Conservation (phyloP, 2,113 vertebrate species). For the Entelurus aequoreus region DNA sequence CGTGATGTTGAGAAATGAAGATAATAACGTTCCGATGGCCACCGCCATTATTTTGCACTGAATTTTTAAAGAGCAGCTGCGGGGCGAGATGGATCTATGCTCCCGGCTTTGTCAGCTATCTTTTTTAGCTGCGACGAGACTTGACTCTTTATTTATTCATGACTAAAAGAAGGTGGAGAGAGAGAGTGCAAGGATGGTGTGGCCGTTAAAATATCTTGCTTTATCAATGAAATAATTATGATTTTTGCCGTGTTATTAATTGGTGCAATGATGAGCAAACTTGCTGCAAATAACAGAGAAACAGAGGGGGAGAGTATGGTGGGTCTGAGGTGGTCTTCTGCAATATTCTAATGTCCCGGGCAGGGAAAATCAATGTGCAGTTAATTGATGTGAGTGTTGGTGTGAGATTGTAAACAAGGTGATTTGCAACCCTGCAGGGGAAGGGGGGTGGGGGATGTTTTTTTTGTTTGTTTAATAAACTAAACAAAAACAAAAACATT, state of each 20-base stretch:
- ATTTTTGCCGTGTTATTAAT: background rate
- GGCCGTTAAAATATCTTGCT: constrained; percentile 31
- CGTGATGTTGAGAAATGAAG: constrained; percentile 97
- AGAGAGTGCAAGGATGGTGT: background rate
- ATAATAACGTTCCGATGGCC: constrained; percentile 99
- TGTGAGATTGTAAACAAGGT: constrained; percentile 83
- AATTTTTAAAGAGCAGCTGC: constrained; percentile 99
- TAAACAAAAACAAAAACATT: no score
- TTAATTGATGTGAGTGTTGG: constrained; percentile 86
- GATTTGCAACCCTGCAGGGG: constrained; percentile 82
- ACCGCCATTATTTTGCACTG: constrained; percentile 99
- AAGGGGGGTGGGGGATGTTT: no score
- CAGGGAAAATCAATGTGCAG: constrained; percentile 76
- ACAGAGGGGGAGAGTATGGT: constrained; percentile 2
- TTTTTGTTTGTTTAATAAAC: no score
- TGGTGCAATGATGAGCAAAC: constrained; percentile 50
- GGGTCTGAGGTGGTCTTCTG: constrained; percentile 41
- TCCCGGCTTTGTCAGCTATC: constrained; percentile 76
- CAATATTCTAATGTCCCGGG: constrained; percentile 74
- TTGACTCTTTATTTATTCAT: constrained; percentile 79
- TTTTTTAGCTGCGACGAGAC: constrained; percentile 73
- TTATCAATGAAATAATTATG: constrained; percentile 29
- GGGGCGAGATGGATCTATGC: constrained; percentile 93
- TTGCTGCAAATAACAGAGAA: constrained; percentile 23
- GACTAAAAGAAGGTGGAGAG: constrained; percentile 44